These are phyloP conservation scores for Molossus alvarezi DNA, from an alignment of 2,797 vertebrate genomes.

Conservation along the genomic window DNA sequence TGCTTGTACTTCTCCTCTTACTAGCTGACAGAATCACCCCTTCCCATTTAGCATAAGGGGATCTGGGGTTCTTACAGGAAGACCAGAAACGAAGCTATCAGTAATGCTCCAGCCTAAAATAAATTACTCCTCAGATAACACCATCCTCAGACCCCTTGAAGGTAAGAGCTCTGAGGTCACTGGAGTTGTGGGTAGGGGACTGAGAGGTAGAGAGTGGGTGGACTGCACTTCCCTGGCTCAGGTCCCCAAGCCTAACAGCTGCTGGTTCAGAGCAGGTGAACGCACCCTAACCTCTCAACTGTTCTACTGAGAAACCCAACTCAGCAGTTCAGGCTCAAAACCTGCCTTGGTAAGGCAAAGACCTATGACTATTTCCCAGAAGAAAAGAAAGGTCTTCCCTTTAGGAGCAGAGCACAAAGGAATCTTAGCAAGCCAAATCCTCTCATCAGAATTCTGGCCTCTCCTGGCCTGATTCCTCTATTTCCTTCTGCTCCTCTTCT, in stretches of 20 bases:
- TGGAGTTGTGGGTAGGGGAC: background rate
- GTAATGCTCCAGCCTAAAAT: background rate
- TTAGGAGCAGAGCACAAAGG: background rate
- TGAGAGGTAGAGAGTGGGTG: background rate
- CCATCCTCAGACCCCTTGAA: background rate
- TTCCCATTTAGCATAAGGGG: background rate
- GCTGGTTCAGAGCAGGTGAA: background rate
- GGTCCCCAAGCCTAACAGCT: background rate
- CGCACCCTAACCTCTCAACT: background rate
- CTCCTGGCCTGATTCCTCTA: background rate
- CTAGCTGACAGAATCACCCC: background rate
- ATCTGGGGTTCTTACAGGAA: background rate
- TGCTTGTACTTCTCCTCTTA: background rate
- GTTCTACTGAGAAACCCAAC: slow-evolving; percentile 14
- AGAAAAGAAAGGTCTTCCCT: slow-evolving; percentile 27
- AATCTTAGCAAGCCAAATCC: background rate
- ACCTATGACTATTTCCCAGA: background rate
- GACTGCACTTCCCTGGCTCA: background rate
- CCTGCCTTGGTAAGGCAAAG: background rate
- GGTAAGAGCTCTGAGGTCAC: background rate
- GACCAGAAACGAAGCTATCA: slow-evolving; percentile 21
- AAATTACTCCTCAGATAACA: slow-evolving; percentile 9
- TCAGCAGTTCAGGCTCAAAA: background rate
- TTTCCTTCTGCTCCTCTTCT: slow-evolving; percentile 33
- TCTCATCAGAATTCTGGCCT: slow-evolving; percentile 36